Percentiles rank a stretch among this genome's conserved stretches.
These are phyloP conservation scores for Charadrius vociferus DNA, from an alignment of 2,113 vertebrate genomes.

Conservation along the genomic window DNA sequence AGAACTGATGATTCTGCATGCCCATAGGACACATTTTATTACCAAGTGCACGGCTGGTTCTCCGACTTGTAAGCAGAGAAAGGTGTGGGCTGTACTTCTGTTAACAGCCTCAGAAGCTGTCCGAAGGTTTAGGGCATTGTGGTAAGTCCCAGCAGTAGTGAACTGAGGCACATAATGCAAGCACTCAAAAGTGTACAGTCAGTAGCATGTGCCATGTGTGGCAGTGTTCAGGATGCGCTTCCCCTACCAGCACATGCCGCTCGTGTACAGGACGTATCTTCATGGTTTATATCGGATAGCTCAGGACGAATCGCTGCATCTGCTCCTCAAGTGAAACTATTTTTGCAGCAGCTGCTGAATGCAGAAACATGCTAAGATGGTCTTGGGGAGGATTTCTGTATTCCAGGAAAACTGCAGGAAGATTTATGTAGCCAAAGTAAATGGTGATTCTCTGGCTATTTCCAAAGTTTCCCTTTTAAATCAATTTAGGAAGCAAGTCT, in stretches of 20 bases:
- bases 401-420: background rate
- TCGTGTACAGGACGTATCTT: accelerated
- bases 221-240: background rate
- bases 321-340: background rate
- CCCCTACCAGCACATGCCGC: accelerated
- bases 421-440: background rate
- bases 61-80: accelerated
- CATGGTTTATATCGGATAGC: accelerated
- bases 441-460: background rate
- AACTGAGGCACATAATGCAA: background rate
- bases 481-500: background rate
- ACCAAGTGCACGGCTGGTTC: background rate
- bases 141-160: background rate
- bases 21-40: background rate
- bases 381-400: background rate
- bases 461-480: background rate
- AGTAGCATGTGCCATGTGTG: accelerated
- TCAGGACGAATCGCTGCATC: background rate
- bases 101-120: background rate
- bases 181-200: accelerated
- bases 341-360: background rate
- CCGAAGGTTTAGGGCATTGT: background rate
- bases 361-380: background rate
- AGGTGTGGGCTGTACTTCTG: accelerated
- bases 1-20: background rate